These are phyloP conservation scores for Xiphorhynchus erythropygius DNA, from an alignment of 2,797 vertebrate species.

Conservation along the genomic window DNA sequence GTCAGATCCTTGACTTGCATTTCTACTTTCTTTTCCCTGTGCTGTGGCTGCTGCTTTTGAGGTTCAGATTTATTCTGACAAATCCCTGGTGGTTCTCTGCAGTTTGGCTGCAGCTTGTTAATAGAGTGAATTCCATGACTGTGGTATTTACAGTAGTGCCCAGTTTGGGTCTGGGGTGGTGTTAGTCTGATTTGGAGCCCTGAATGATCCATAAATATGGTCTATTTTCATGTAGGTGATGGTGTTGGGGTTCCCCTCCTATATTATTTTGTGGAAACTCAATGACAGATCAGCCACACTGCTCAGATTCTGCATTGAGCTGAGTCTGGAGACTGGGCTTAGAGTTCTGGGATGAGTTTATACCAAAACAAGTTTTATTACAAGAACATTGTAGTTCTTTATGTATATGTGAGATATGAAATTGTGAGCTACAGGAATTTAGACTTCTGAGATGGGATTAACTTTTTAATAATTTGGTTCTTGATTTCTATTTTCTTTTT, in stretches of 20 bases:
- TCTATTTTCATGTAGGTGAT: fast-evolving
- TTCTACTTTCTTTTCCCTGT: not conserved
- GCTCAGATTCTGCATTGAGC: not conserved
- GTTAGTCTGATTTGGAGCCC: not conserved
- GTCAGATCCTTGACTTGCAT: not conserved
- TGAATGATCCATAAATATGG: not conserved
- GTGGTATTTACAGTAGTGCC: not conserved
- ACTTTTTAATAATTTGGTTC: not conserved
- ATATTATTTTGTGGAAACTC: not conserved
- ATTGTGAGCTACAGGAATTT: not conserved
- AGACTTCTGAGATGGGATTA: not conserved
- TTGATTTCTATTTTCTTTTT: not conserved
- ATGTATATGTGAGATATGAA: not conserved
- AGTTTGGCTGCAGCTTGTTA: not conserved
- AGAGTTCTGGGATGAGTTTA: not conserved
- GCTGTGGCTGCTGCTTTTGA: not conserved
- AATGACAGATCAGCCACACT: fast-evolving
- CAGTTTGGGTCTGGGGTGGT: not conserved
- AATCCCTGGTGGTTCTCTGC: not conserved
- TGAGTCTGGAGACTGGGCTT: not conserved
- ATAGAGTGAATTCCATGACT: not conserved
- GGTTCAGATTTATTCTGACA: not conserved
- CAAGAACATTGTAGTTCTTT: not conserved
- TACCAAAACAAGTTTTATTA: not conserved
- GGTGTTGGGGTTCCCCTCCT: not conserved